Base-by-base conservation (phyloP, 2,113 vertebrate species). In the Tychaedon coryphoeus region DNA sequence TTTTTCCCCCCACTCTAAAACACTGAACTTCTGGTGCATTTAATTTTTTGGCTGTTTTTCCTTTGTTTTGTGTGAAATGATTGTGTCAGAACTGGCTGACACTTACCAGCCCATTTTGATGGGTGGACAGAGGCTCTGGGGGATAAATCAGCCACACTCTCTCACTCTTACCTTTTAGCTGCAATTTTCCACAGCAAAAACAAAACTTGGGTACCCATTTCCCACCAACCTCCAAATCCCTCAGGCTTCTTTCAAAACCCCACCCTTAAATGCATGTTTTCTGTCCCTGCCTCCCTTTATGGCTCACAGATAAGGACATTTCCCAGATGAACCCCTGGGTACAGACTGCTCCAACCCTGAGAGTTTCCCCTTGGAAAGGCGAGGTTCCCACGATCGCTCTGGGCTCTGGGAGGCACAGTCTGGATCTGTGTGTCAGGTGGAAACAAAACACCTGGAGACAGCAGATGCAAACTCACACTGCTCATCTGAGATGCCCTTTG, bases 211-310 rank as follows among this genome's bases (percentile, higher is more conserved):
- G 79, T 56, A 66, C 79, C 36, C 53, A 15, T 90, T 95, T 96
- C 93, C 82, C 95, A 97, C 86, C 75, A 60, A 36, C 40, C 61
- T 71, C 23, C 72, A 93, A 90, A 66, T 58, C 94, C 94, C 95
- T 86, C 15, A 3, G 51, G 93, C 28, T 31, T 80, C 53, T 69
- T 81, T 77, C 65, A 56, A 53, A 92, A 56, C 61, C 64, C 78
- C 90, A 94, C 92, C 90, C 88, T 88, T 45, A n/a, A 38, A 42
- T 0, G 6, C 80, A 73, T 95, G 92, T 92, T 88, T 95, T 95
- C 73, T 92, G 88, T 96, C 84, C 84, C 66, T 43, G 67, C 57
- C 77, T 89, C 70, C 60, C 72, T 67, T 89, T 91, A 95, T 94
- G 47, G 1, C 84, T 33, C 14, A 3, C 81, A 93, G 93, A 96